Conservation (phyloP, 2,113 vertebrate species). For the Alexandromys fortis region DNA sequence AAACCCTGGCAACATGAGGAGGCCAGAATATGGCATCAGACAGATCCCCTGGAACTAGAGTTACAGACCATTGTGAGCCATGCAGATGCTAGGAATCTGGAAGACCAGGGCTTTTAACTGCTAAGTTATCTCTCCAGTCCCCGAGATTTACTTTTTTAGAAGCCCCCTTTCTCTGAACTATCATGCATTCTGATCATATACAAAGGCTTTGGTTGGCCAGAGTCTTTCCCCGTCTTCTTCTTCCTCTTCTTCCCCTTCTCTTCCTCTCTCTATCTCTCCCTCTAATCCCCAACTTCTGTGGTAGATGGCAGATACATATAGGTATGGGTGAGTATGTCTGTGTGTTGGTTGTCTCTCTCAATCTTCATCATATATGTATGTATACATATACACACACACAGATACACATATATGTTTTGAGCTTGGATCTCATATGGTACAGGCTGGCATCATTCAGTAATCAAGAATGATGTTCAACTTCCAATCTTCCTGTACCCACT, state of each 20-base stretch:
- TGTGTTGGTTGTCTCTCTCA: neutral
- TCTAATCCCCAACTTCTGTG: neutral
- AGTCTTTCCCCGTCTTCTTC: neutral
- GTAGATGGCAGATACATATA: too few species aligned
- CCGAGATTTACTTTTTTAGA: neutral
- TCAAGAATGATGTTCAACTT: neutral
- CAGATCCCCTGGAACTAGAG: neutral
- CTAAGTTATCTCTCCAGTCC: neutral
- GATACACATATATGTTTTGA: neutral
- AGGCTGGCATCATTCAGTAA: neutral
- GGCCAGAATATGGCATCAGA: neutral
- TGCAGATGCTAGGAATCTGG: neutral
- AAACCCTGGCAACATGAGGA: neutral
- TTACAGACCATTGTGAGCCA: neutral
- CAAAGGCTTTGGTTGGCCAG: neutral
- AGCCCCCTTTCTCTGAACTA: neutral
- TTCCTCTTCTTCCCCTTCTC: neutral
- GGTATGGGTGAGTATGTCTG: neutral
- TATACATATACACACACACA: too few species aligned
- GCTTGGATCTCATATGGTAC: neutral
- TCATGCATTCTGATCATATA: neutral
- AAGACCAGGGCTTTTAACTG: neutral
- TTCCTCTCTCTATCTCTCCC: neutral
- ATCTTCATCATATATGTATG: neutral
- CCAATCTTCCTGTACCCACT: neutral